Percentiles rank a stretch among this genome's conserved stretches.
These are phyloP conservation scores for Netelia inedita DNA, from an alignment of 2,888 invertebrate genomes.

Conservation along the genomic window DNA sequence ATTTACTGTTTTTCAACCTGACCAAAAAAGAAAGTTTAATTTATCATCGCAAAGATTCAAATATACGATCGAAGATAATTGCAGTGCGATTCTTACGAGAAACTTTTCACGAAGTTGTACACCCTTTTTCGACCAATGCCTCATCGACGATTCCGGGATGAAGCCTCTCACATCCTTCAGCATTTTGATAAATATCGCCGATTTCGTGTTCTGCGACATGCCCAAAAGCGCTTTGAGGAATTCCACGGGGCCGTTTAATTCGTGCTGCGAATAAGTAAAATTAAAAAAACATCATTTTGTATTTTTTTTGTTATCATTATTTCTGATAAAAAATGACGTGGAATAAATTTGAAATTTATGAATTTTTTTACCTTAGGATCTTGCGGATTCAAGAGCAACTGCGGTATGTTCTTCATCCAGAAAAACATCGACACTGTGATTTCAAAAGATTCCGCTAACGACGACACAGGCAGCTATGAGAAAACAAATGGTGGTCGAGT, in stretches of 20 bases:
- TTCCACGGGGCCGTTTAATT: slow-evolving; percentile 78
- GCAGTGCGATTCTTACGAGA: slow-evolving; percentile 60
- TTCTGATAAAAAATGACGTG: slow-evolving; percentile 1
- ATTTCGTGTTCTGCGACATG: slow-evolving; percentile 83
- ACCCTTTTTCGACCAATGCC: slow-evolving; percentile 81
- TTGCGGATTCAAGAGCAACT: slow-evolving; percentile 86
- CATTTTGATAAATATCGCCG: slow-evolving; percentile 81
- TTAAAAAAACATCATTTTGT: background rate
- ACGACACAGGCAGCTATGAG: slow-evolving; percentile 86
- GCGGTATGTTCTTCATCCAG: slow-evolving; percentile 87
- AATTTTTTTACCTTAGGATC: slow-evolving; percentile 85
- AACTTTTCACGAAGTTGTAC: slow-evolving; percentile 77
- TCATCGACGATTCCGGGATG: slow-evolving; percentile 76
- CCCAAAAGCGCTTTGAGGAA: slow-evolving; percentile 81
- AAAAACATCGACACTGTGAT: slow-evolving; percentile 86
- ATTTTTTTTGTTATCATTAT: slow-evolving; percentile 12
- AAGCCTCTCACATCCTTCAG: slow-evolving; percentile 83
- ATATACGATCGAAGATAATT: background rate
- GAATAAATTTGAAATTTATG: background rate
- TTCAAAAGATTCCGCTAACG: slow-evolving; percentile 86
- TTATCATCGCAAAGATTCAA: background rate
- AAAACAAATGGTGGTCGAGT: slow-evolving; percentile 45
- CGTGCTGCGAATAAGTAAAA: slow-evolving; percentile 74
- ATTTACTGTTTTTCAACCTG: background rate
- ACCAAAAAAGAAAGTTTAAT: background rate